Evolutionary conservation across 2,888 invertebrate genomes (phyloP), one percentile per base, ranked within the genome.

Genomic region (Holacanthella duospinosa): DNA sequence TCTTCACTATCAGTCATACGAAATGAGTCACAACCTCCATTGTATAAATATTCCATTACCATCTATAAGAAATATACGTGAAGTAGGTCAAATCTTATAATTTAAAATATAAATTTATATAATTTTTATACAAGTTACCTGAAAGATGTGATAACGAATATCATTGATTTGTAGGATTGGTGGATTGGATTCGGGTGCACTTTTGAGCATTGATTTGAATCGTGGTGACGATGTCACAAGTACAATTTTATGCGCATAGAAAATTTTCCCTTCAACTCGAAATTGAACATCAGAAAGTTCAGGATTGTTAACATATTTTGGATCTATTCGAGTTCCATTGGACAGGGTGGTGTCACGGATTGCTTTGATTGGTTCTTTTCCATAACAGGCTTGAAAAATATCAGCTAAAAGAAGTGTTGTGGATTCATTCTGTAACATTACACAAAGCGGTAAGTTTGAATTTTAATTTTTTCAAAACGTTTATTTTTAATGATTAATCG

Each of bases 201-300:
- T 85, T 74, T 85, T 85, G 53, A 93, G 80, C 91, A 93, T 92
- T 60, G 87, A 88, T 71, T 90, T 84, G 71, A 93, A 85, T 60
- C 91, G 82, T 19, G 89, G 85, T 2, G 92, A 93, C 64, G 91
- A 91, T 1, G 93, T 93, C 55, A 93, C 90, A 63, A 94, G 80
- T 43, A 94, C 92, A 69, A 94, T 93, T 79, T 93, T 92, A 78
- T 94, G 94, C 0, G 91, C 93, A 77, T 92, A 93, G 78, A 94
- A 93, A 27, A 92, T 82, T 67, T 90, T 83, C 0, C 91, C 92
- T 77, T 93, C 93, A 60, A 93, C 92, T 75, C 91, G 83, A 77
- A 93, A 93, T 62, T 91, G 91, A 29, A 93, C 92, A 76, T 93
- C 93, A 73, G 91, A 91, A 43, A 93, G 81, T 75, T 92, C 91